These are phyloP conservation scores for Himalopsyche anomala DNA, from an alignment of 2,888 invertebrate genomes.

Conservation along the genomic window DNA sequence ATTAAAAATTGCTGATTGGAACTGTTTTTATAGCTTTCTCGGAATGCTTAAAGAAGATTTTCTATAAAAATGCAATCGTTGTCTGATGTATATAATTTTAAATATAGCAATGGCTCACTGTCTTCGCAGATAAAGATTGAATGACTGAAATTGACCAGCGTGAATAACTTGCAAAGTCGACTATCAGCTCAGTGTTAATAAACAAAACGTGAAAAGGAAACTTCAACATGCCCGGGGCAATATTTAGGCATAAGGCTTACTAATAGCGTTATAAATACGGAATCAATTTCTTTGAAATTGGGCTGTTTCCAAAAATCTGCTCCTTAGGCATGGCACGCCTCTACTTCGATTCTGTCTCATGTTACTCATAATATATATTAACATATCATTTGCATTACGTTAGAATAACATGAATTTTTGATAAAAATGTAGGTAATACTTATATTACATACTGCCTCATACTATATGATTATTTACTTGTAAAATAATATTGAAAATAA, in stretches of 20 bases:
- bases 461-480: slow-evolving; percentile 20
- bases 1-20: no score
- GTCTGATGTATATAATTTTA: no score
- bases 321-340: slow-evolving; percentile 36
- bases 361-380: slow-evolving; percentile 54
- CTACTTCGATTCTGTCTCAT: slow-evolving; percentile 36
- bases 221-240: slow-evolving; percentile 27
- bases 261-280: slow-evolving; percentile 7
- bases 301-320: slow-evolving; percentile 2
- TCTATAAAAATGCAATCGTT: no score
- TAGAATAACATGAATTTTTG: slow-evolving; percentile 43
- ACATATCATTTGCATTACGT: slow-evolving; percentile 66
- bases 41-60: no score
- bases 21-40: no score
- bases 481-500: slow-evolving; percentile 41
- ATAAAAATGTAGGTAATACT: slow-evolving; percentile 41
- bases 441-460: slow-evolving; percentile 38
- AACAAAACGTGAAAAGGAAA: slow-evolving; percentile 17
- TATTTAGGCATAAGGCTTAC: slow-evolving; percentile 35
- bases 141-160: background rate
- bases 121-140: no score
- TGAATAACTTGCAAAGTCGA: background rate
- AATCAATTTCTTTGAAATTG: slow-evolving; percentile 20
- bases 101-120: no score
- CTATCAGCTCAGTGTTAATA: slow-evolving; percentile 1